These are phyloP conservation scores for Micrasema minimum DNA, from an alignment of 1,140 invertebrate genomes.

Conservation along the genomic window DNA sequence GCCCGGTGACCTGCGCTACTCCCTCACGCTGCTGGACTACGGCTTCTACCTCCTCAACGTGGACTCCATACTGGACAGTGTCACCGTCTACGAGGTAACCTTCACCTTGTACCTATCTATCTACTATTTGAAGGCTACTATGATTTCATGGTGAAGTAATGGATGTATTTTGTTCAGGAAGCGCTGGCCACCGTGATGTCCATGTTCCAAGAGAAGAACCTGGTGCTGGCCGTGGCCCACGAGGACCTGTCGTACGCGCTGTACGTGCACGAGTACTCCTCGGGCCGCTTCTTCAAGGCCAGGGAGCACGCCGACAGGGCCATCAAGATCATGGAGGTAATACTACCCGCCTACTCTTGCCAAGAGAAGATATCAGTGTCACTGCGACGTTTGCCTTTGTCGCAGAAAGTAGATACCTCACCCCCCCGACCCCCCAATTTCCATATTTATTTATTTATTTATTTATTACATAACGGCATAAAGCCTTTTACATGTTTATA, in stretches of 20 bases:
- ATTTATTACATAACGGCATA: too few relatives aligned
- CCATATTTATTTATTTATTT: too few relatives aligned
- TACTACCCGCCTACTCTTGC: too few relatives aligned
- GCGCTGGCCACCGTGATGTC: slow-evolving; percentile 78
- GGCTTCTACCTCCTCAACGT: slow-evolving; percentile 91
- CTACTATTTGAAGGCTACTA: too few relatives aligned
- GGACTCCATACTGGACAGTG: slow-evolving; percentile 85
- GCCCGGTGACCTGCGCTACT: slow-evolving; percentile 79
- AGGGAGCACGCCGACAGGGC: slow-evolving; percentile 84
- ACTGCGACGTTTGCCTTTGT: too few relatives aligned
- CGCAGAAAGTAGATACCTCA: too few relatives aligned
- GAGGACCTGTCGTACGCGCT: slow-evolving; percentile 93
- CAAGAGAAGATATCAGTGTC: too few relatives aligned
- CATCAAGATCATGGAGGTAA: slow-evolving; percentile 80
- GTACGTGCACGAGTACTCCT: slow-evolving; percentile 91
- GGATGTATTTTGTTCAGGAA: slow-evolving; percentile 70
- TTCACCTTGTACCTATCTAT: too few relatives aligned
- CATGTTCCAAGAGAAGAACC: slow-evolving; percentile 86
- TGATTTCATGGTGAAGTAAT: too few relatives aligned
- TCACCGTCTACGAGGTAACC: slow-evolving; percentile 81
- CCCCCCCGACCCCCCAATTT: too few relatives aligned
- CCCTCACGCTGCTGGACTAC: slow-evolving; percentile 86
- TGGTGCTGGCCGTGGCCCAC: slow-evolving; percentile 86
- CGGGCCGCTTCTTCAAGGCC: slow-evolving; percentile 84
- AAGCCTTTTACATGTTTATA: too few relatives aligned